These are phyloP conservation scores for Ellobius talpinus DNA, from an alignment of 2,113 vertebrate genomes.

Conservation along the genomic window DNA sequence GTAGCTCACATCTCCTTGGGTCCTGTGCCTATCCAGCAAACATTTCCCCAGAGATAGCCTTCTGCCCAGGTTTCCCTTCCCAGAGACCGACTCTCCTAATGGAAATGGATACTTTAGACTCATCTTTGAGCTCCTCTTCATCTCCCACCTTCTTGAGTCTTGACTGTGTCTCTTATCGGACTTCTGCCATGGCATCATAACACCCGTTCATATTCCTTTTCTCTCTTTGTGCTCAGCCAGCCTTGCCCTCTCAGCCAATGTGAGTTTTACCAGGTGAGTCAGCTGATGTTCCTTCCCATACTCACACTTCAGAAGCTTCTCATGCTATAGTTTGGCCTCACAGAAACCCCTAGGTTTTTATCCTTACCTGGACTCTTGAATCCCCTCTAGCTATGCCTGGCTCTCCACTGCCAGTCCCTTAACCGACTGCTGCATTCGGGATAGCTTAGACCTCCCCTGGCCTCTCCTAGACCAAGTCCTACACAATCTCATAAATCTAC, in stretches of 20 bases:
- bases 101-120: not conserved
- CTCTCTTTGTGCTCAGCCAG: not conserved
- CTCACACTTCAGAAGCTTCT: not conserved
- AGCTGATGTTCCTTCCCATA: not conserved
- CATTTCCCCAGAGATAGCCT: not conserved
- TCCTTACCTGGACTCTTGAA: not conserved
- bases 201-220: not conserved
- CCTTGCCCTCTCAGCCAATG: not conserved
- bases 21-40: not conserved
- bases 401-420: no score
- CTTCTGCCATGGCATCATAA: not conserved
- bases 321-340: not conserved
- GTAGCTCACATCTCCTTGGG: not conserved
- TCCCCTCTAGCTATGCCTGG: not conserved
- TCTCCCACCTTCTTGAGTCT: not conserved
- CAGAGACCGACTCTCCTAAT: not conserved
- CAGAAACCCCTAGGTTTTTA: not conserved
- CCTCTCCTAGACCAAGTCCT: not conserved
- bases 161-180: not conserved
- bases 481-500: not conserved
- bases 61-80: not conserved
- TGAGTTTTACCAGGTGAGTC: not conserved
- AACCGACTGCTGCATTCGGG: not conserved
- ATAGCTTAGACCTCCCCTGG: accelerated
- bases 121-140: accelerated